Base-by-base conservation (phyloP, 2,113 vertebrate genomes). In the Mesembrinibis cayennensis region DNA sequence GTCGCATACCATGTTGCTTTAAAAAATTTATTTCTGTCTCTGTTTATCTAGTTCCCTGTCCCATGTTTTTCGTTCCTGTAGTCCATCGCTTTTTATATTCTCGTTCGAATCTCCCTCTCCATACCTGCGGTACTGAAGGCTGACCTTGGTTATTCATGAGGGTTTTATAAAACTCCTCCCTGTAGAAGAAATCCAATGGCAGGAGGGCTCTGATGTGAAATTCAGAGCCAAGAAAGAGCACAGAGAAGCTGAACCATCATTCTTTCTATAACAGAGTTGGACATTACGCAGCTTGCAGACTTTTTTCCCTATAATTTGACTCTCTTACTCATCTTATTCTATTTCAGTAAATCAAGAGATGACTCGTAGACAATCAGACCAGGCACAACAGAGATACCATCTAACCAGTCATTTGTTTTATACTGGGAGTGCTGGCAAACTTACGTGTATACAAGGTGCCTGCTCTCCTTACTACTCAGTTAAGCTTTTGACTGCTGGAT, bases 301-400 rank as follows among this genome's bases (percentile, higher is more conserved):
- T 74, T 87, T 81, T 89, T 81, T 55, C 30, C 76, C 90, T 90
- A 23, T 87, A 87, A 96, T 94, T 92, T 93, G 87, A 89, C 92
- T 93, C 84, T 94, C 83, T 94, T 95, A 95, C 92, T 95, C 96
- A 92, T 96, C 63, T 92, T 82, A 77, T 34, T 77, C 94, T 96
- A 89, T 95, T 95, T 97, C 66, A 87, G 95, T 93, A 94, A 81
- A 89, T 69, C 63, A 74, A 90, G 79, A 91, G 56, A 93, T 95
- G 94, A 97, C 55, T 96, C 85, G 93, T 0, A 89, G 87, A 91
- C 76, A 85, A 72, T 85, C 91, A 89, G 71, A 89, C 84, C 83
- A 96, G 92, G 89, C 91, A 93, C 86, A 97, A 95, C 91, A 95
- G 58, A 90, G 72, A 82, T 85, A 82, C 89, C 52, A 44, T 80